These are phyloP conservation scores for Colaptes auratus DNA, from an alignment of 2,113 vertebrate genomes.

Conservation along the genomic window DNA sequence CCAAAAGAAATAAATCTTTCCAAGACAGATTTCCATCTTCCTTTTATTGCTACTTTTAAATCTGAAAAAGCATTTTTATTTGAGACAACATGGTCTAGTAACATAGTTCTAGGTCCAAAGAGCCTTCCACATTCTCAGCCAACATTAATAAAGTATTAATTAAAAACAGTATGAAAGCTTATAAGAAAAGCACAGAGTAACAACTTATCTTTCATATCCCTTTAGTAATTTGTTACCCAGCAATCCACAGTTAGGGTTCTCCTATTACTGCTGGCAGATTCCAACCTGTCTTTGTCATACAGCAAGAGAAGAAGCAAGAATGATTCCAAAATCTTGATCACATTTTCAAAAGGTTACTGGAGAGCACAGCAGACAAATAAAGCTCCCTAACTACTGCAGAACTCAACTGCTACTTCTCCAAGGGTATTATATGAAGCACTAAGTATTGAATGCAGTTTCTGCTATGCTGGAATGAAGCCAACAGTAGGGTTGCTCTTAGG, in stretches of 20 bases:
- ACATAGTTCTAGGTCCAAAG: background rate
- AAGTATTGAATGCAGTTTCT: background rate
- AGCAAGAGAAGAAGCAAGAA: background rate
- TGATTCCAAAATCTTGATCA: background rate
- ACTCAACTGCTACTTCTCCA: background rate
- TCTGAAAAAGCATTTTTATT: background rate
- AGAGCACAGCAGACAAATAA: background rate
- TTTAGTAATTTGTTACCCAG: background rate
- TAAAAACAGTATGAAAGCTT: background rate
- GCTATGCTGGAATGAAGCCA: background rate
- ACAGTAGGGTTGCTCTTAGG: background rate
- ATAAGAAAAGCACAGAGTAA: background rate
- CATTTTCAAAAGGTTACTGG: background rate
- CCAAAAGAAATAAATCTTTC: background rate
- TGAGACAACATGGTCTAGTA: background rate
- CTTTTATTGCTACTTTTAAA: background rate
- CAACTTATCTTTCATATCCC: background rate
- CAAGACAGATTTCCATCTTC: background rate
- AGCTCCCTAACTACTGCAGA: background rate
- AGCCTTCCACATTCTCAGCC: background rate
- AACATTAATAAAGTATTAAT: background rate
- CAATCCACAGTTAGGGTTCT: background rate
- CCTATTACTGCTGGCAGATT: background rate
- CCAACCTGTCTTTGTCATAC: background rate
- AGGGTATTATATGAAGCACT: background rate